phyloP scores from a whole-genome alignment of 1,140 invertebrate genomes.

The Sycophaga agraensis region DNA sequence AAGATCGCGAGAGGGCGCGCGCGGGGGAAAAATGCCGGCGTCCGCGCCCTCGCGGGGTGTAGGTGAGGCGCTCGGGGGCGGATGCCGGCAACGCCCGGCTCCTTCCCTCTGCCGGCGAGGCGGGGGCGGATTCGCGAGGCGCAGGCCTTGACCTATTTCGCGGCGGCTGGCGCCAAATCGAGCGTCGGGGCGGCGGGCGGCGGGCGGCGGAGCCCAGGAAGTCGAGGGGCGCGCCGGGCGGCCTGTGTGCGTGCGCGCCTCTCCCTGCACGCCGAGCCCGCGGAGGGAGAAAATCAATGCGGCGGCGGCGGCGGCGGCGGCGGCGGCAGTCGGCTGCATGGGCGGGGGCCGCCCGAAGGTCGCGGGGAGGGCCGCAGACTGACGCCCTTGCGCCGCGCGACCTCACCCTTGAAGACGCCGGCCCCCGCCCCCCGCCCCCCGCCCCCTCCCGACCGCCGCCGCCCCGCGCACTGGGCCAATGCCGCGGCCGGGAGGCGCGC shows the following conservation, averaged over 20 bases:
- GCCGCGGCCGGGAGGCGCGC: too few species aligned
- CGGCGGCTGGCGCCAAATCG: conserved; percentile 50
- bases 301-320: neutral
- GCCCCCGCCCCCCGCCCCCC: neutral
- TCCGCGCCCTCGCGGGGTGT: too few species aligned
- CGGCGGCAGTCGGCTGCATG: too few species aligned
- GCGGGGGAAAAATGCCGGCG: too few species aligned
- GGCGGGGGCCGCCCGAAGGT: too few species aligned
- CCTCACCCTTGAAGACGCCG: conserved; percentile 21
- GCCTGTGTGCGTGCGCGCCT: conserved; percentile 25
- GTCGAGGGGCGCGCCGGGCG: conserved; percentile 16
- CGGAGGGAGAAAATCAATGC: conserved; percentile 49
- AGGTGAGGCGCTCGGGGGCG: neutral
- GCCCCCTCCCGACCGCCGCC: neutral
- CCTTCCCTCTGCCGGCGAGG: conserved; percentile 13
- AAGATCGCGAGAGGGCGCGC: neutral
- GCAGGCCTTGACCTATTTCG: conserved; percentile 54
- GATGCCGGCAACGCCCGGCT: neutral
- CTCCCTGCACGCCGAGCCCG: too few species aligned
- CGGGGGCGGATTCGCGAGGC: conserved; percentile 31
- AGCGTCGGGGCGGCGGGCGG: conserved; percentile 35
- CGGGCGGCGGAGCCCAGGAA: neutral
- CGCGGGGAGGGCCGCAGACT: too few species aligned
- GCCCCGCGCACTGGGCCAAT: neutral
- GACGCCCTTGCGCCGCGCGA: neutral